These are phyloP conservation scores for Eledona agricola DNA, from an alignment of 2,888 invertebrate genomes.

Conservation along the genomic window DNA sequence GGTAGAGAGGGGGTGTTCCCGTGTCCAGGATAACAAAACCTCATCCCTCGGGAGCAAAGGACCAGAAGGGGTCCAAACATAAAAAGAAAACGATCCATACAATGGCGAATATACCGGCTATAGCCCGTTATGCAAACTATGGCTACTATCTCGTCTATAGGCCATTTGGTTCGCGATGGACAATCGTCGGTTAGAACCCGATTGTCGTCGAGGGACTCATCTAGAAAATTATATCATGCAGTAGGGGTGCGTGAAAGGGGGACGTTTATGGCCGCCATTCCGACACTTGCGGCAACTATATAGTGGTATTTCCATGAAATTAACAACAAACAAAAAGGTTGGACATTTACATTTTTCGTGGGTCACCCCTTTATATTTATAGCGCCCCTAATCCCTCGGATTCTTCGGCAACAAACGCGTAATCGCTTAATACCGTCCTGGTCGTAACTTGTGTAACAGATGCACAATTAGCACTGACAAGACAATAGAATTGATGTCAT, in stretches of 20 bases:
- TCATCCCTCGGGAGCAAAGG: constrained; percentile 44
- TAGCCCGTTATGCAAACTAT: constrained; percentile 61
- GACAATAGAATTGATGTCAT: constrained; percentile 27
- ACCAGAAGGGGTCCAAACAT: constrained; percentile 55
- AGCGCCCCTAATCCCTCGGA: not conserved
- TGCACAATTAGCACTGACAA: constrained; percentile 11
- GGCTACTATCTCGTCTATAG: constrained; percentile 59
- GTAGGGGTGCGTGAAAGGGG: constrained; percentile 55
- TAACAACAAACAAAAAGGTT: constrained; percentile 58
- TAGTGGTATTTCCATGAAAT: constrained; percentile 59
- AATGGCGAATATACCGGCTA: constrained; percentile 56
- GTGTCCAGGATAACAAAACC: constrained; percentile 46
- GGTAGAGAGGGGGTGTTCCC: constrained; percentile 41
- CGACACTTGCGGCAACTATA: constrained; percentile 59
- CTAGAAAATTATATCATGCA: constrained; percentile 57
- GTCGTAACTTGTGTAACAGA: constrained; percentile 6
- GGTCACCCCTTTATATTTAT: too few species aligned
- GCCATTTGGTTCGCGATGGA: constrained; percentile 58
- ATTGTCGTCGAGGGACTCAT: constrained; percentile 57
- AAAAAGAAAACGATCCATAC: constrained; percentile 59
- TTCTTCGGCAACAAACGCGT: not conserved
- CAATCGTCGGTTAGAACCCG: constrained; percentile 59
- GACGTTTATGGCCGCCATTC: constrained; percentile 57
- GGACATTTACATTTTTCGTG: constrained; percentile 36
- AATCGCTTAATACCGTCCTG: not conserved